Evolutionary conservation across 2,888 invertebrate species (phyloP), one percentile per base, ranked within the genome.

Genomic region (Lamellibrachia satsuma): DNA sequence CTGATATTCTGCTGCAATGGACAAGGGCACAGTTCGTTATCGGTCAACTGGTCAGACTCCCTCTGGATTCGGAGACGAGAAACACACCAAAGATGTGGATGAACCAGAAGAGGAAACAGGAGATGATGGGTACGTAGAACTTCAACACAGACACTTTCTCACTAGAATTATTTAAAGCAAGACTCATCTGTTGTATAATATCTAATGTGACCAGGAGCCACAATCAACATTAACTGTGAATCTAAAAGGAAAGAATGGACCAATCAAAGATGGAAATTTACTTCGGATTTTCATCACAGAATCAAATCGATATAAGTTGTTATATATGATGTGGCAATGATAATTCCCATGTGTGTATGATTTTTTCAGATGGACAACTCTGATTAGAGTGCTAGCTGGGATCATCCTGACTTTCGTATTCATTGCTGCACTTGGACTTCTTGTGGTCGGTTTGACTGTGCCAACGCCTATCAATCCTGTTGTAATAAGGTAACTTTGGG

Each of bases 321-420:
- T 57, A 11, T 57, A 8, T 11, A 57, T 57, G 8, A 57, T 11
- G 15, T 57, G 57, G 11, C 7, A 57, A 75, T 75, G 2, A 75
- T 75, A 75, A 11, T 75, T 22, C 15, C 75, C 22, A 75, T n/a
- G n/a, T 75, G 60, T 75, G 22, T 15, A 75, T 39, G 39, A 22
- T 2, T 75, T 11, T 75, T 75, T 75, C 75, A 75, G 75, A 75
- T 75, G 75, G 75, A 75, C 75, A 75, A 75, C 75, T 75, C 75
- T 75, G 75, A 75, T 75, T 75, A 75, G 75, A 75, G 75, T 75
- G 15, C 75, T 75, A n/a, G 75, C 75, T 75, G 75, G 75, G 75
- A 22, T 22, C 75, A 75, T 75, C 22, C 22, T 75, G 15, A 75
- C 75, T n/a, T 75, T 75, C 22, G 3, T 75, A 75, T 75, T 75